A percentile compares a stretch with the other conserved stretches of the same genome.
These are phyloP conservation scores for Acanthisitta chloris DNA, from an alignment of 2,113 vertebrate genomes.

Conservation along the genomic window DNA sequence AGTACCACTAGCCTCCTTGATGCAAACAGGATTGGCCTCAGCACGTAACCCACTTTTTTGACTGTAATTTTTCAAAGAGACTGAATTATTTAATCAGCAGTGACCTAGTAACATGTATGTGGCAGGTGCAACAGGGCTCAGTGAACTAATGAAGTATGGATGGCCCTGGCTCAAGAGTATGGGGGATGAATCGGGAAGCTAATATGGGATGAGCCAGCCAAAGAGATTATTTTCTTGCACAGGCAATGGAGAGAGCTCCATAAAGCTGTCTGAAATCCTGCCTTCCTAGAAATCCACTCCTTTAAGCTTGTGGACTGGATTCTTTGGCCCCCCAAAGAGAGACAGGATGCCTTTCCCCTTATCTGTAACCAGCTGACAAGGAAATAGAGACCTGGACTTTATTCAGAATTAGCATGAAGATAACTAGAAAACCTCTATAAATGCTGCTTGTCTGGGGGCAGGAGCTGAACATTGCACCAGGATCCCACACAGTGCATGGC, in stretches of 20 bases:
- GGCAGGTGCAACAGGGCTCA: conserved; percentile 43
- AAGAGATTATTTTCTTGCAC: conserved; percentile 49
- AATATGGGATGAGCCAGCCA: conserved; percentile 48
- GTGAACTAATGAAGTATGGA: conserved; percentile 23
- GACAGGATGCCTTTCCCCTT: background rate
- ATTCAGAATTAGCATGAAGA: background rate
- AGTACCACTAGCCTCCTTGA: background rate
- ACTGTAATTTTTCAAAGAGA: background rate
- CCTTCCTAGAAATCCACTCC: background rate
- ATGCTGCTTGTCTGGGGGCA: background rate
- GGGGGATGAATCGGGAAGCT: background rate
- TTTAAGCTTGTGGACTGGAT: background rate
- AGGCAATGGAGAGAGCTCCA: background rate
- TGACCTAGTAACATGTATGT: conserved; percentile 40
- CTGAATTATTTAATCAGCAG: conserved; percentile 39
- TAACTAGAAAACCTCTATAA: background rate
- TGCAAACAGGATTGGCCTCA: background rate
- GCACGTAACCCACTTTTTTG: conserved; percentile 23
- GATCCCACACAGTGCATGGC: fast-evolving
- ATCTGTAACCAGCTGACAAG: background rate
- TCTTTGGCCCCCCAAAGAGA: background rate
- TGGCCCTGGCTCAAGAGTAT: background rate
- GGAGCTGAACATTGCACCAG: background rate
- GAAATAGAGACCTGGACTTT: background rate
- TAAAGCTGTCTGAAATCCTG: conserved; percentile 36